Conservation (phyloP, 2,888 invertebrate genomes). For the Drepana falcataria region DNA sequence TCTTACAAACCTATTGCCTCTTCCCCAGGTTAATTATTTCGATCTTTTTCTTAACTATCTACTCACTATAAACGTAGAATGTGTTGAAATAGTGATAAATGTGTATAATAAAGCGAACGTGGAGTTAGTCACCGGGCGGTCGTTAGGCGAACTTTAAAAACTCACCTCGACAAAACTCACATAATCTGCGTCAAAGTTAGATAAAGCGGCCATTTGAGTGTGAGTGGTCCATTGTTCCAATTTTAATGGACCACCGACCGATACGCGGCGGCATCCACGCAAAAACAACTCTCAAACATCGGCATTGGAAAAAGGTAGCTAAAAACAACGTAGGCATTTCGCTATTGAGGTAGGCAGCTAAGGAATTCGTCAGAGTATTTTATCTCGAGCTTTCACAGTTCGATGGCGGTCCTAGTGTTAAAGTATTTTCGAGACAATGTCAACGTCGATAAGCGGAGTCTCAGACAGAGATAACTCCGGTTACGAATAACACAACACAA, state of each 20-base stretch:
- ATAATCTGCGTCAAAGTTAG: slow-evolving; percentile 70
- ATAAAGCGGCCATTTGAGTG: slow-evolving; percentile 69
- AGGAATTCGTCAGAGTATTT: slow-evolving; percentile 72
- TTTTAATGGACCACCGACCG: slow-evolving; percentile 72
- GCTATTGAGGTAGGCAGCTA: slow-evolving; percentile 60
- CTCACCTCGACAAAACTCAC: slow-evolving; percentile 57
- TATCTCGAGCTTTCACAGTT: slow-evolving; percentile 72
- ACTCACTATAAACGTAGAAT: background rate
- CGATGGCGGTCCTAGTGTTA: slow-evolving; percentile 63
- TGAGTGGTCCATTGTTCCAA: slow-evolving; percentile 69
- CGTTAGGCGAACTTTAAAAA: slow-evolving; percentile 42
- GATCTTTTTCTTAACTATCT: background rate
- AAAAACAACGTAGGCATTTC: slow-evolving; percentile 58
- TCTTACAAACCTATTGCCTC: too few species aligned
- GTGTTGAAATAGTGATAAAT: background rate
- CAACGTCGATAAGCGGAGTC: slow-evolving; percentile 53
- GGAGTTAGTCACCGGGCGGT: slow-evolving; percentile 27
- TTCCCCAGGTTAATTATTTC: too few species aligned
- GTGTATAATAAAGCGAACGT: slow-evolving; percentile 6
- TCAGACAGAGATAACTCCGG: background rate
- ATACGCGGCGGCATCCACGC: slow-evolving; percentile 50
- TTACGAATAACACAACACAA: background rate
- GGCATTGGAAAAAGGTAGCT: slow-evolving; percentile 57
- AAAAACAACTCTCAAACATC: slow-evolving; percentile 58
- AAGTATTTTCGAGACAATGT: slow-evolving; percentile 59